Conservation (phyloP, 2,888 invertebrate genomes). For the Caenorhabditis japonica region DNA sequence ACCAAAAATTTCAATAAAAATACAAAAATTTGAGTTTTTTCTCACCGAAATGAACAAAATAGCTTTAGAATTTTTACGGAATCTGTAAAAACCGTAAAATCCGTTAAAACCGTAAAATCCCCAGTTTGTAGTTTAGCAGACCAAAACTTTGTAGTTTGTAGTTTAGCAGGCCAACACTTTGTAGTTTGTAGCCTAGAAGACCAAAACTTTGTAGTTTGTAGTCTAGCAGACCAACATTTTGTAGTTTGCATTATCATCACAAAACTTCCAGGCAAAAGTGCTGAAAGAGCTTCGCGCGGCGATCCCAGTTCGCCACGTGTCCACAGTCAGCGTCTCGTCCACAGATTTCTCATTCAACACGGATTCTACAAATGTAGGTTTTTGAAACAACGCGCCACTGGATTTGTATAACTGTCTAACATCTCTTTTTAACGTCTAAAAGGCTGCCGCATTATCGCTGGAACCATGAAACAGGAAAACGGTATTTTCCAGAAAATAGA, state of each 20-base stretch:
- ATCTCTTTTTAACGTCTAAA: too few species aligned
- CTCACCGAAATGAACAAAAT: too few species aligned
- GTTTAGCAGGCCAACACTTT: neutral
- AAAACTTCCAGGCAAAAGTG: constrained; percentile 40
- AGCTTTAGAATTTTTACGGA: too few species aligned
- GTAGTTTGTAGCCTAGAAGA: constrained; percentile 20
- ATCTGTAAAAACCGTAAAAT: too few species aligned
- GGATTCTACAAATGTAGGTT: constrained; percentile 11
- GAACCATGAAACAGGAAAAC: too few species aligned
- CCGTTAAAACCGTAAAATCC: too few species aligned
- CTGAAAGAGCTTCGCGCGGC: constrained; percentile 33
- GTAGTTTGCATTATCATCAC: too few species aligned
- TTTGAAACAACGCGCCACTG: neutral
- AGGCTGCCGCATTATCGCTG: too few species aligned
- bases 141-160: constrained; percentile 4
- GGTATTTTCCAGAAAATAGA: too few species aligned
- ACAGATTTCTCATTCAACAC: constrained; percentile 38
- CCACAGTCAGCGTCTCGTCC: constrained; percentile 33
- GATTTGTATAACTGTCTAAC: neutral
- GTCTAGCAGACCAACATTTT: too few species aligned
- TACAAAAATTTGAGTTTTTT: too few species aligned
- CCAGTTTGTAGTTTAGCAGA: neutral
- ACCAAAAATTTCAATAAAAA: too few species aligned
- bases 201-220: neutral
- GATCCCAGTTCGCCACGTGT: constrained; percentile 33